Percentiles rank a stretch among this genome's conserved stretches.
phyloP scores from a whole-genome alignment of 1,140 invertebrate genomes.

The Drosophila bocki region DNA sequence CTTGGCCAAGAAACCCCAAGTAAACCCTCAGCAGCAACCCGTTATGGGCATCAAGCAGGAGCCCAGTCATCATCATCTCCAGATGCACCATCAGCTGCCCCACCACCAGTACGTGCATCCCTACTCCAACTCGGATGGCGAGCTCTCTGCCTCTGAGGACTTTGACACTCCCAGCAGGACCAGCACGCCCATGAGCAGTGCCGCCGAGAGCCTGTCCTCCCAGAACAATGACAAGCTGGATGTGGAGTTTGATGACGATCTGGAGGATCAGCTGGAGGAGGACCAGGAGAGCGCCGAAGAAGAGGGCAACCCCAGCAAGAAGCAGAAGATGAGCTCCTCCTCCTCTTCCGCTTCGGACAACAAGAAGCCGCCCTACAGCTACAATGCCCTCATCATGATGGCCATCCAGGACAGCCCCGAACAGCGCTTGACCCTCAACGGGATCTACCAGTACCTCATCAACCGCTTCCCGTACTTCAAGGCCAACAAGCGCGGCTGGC shows the following conservation, averaged over 20 bases:
- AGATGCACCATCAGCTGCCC: constrained; percentile 13
- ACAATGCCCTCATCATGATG: constrained; percentile 99
- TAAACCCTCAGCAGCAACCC: constrained; percentile 22
- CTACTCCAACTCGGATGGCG: constrained; percentile 81
- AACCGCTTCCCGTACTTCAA: constrained; percentile 98
- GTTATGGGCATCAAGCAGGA: constrained; percentile 55
- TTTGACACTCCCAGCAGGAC: constrained; percentile 78
- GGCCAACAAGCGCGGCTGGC: constrained; percentile 99
- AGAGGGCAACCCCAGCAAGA: constrained; percentile 70
- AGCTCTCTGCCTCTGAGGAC: constrained; percentile 74
- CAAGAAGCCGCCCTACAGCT: constrained; percentile 98
- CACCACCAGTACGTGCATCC: constrained; percentile 58
- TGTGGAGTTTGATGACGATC: constrained; percentile 71
- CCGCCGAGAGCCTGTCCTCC: constrained; percentile 68
- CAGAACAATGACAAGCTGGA: constrained; percentile 74
- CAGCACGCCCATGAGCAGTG: constrained; percentile 82
- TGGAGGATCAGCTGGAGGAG: constrained; percentile 66
- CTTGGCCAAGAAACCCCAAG: constrained; percentile 85
- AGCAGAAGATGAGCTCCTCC: constrained; percentile 72
- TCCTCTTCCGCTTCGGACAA: constrained; percentile 83
- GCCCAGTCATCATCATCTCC: constrained; percentile 45
- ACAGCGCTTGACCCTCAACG: constrained; percentile 97
- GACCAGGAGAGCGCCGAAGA: constrained; percentile 66
- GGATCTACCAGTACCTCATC: constrained; percentile 99
- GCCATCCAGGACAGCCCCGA: constrained; percentile 97